Percentiles rank a stretch among this genome's conserved stretches.
Evolutionary conservation across 2,113 vertebrate species (phyloP).

Genomic region (Edolisoma coerulescens): DNA sequence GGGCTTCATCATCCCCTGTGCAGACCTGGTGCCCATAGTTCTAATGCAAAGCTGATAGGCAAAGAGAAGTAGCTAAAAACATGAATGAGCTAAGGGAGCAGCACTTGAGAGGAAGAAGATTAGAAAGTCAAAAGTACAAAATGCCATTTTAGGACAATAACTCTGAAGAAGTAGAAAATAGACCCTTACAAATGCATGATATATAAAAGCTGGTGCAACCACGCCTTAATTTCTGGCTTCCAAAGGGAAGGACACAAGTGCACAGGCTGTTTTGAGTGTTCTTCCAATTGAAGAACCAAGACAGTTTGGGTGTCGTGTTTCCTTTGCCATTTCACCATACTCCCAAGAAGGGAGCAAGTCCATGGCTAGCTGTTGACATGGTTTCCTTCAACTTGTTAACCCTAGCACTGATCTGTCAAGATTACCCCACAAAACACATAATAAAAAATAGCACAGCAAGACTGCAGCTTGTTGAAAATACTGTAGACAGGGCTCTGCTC

Average conservation of each 20-base stretch:
- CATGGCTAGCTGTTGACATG: background rate
- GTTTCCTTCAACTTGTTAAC: background rate
- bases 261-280: background rate
- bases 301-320: background rate
- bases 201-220: background rate
- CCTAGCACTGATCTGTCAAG: background rate
- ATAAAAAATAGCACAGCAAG: background rate
- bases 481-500: background rate
- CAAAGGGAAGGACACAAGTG: background rate
- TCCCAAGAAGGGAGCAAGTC: background rate
- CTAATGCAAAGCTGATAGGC: background rate
- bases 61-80: background rate
- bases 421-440: background rate
- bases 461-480: background rate
- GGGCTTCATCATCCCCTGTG: background rate
- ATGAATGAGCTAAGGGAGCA: background rate
- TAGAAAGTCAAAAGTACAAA: background rate
- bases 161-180: background rate
- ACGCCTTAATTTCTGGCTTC: fast-evolving
- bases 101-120: background rate
- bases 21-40: background rate
- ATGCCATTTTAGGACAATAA: background rate
- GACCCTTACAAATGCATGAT: background rate
- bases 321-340: background rate
- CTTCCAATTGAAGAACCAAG: background rate